Evolutionary conservation across 1,140 invertebrate genomes (phyloP).

Genomic region (Antheraea mylitta): DNA sequence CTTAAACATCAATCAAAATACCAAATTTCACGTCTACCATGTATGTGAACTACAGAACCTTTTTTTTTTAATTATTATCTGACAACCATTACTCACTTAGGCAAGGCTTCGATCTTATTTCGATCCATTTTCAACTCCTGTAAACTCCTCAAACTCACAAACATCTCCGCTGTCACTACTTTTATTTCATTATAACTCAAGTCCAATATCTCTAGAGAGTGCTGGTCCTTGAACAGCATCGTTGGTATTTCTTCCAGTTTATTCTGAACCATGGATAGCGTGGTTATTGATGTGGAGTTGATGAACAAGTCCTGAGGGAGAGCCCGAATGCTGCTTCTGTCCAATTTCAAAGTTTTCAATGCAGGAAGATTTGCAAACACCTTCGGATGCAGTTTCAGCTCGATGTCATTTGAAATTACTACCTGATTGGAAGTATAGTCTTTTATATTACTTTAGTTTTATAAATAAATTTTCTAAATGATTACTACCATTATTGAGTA

Average conservation of each 20-base stretch:
- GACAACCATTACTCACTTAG: not conserved
- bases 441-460: too few species aligned
- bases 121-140: not conserved
- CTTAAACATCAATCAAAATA: too few species aligned
- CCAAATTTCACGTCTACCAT: too few species aligned
- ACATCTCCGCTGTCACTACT: not conserved
- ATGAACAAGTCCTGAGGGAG: not conserved
- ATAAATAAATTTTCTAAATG: too few species aligned
- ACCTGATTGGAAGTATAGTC: too few species aligned
- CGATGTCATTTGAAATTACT: not conserved
- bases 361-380: slow-evolving; percentile 1
- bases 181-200: not conserved
- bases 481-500: too few species aligned
- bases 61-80: too few species aligned
- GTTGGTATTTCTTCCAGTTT: not conserved
- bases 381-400: not conserved
- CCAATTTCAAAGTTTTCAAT: not conserved
- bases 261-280: not conserved
- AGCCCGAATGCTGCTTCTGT: not conserved
- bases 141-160: not conserved
- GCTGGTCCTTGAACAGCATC: not conserved
- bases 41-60: too few species aligned
- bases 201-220: not conserved
- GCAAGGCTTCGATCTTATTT: not conserved
- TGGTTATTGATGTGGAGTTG: not conserved